These are phyloP conservation scores for Lonchura striata DNA, from an alignment of 2,113 vertebrate species.

Conservation along the genomic window DNA sequence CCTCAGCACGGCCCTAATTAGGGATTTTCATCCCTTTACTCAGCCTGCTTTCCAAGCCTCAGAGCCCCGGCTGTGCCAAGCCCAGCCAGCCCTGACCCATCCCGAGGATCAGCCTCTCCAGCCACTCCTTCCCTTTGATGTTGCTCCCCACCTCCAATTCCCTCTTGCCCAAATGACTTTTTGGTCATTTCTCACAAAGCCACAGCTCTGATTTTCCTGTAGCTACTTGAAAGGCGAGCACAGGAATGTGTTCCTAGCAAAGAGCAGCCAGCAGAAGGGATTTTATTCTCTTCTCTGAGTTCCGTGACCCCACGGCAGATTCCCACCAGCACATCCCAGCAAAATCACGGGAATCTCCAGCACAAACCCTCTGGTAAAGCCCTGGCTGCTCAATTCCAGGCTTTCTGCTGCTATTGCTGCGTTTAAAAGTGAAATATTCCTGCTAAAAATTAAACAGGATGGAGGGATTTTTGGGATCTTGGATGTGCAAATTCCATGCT, in stretches of 20 bases:
- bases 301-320: accelerated
- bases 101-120: not conserved
- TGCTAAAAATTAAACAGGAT: not conserved
- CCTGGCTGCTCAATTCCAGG: not conserved
- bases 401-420: not conserved
- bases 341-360: not conserved
- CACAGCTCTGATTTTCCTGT: not conserved
- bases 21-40: not conserved
- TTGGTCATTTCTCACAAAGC: not conserved
- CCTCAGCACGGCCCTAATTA: not conserved
- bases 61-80: not conserved
- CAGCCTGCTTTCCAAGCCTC: not conserved
- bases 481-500: accelerated
- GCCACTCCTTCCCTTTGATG: constrained; percentile 43
- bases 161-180: not conserved
- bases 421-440: not conserved
- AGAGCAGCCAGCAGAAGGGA: not conserved
- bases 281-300: not conserved
- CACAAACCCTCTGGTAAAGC: not conserved
- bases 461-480: too few species aligned
- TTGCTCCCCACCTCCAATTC: not conserved
- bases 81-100: not conserved
- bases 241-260: not conserved
- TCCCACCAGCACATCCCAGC: not conserved
- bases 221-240: not conserved